phyloP scores from a whole-genome alignment of 1,140 invertebrate species.

The Archegozetes longisetosus region DNA sequence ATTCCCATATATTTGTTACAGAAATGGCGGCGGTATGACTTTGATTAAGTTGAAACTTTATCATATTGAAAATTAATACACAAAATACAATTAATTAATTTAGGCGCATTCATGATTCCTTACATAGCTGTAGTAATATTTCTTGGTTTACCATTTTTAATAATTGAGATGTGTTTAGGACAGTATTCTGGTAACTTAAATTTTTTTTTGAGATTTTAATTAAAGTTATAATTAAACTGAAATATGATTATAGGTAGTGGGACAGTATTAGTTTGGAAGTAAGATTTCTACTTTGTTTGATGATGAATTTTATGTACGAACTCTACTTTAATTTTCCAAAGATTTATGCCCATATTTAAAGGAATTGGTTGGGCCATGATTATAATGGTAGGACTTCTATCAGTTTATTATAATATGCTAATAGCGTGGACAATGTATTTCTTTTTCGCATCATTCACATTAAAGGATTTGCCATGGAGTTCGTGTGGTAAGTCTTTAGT shows the following conservation, averaged over 20 bases:
- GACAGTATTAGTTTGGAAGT: background rate
- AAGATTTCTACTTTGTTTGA: background rate
- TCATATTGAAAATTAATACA: background rate
- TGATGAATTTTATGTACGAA: too few relatives aligned
- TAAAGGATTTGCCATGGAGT: slow-evolving; percentile 1
- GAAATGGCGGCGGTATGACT: slow-evolving; percentile 75
- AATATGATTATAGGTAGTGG: background rate
- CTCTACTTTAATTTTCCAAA: background rate
- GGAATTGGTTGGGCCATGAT: slow-evolving; percentile 8
- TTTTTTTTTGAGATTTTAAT: background rate
- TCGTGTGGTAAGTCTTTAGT: background rate
- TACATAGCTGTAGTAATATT: background rate
- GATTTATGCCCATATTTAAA: background rate
- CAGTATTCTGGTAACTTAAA: background rate
- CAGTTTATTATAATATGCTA: slow-evolving; percentile 7
- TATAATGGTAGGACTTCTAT: background rate
- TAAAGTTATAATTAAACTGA: background rate
- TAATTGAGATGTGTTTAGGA: background rate
- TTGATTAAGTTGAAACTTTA: background rate
- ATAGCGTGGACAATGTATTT: slow-evolving; percentile 8
- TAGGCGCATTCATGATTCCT: background rate
- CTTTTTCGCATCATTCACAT: slow-evolving; percentile 2
- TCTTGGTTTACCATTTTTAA: background rate
- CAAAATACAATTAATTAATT: background rate
- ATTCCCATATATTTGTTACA: slow-evolving; percentile 84